Base-by-base conservation (phyloP, 2,888 invertebrate species). In the Erannis defoliaria region DNA sequence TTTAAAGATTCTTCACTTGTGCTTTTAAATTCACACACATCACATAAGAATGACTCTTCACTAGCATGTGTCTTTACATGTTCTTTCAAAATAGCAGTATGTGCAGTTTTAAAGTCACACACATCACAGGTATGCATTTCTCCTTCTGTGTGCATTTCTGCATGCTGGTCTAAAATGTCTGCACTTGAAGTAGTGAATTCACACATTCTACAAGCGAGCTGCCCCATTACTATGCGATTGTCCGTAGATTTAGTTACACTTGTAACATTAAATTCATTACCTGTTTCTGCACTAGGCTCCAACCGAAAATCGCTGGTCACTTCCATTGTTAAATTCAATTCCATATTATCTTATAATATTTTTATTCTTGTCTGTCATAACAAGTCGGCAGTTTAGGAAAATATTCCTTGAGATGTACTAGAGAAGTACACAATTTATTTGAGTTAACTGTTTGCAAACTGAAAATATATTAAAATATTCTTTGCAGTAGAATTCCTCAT, bases 31-130 rank as follows among this genome's bases (percentile, higher is more conserved):
- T 26, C 12, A 29, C 29, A 38, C 10, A 38, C 8, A 3, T 31
- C 53, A 53, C 21, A 26, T 0, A 29, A 40, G 26, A 29, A 21
- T 19, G 16, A 26, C 21, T 53, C 9, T 3, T 40, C 19, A 1
- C 5, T 10, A 21, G 14, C n/a, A 43, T 43, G 54, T 40, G 12
- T 26, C 6, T 40, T 51, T 19, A 43, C 21, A 19, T 54, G 54
- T 33, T 33, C 33, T 12, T 43, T 43, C 14, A 54, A 42, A 33
- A 0, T 16, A 16, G 10, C 1, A 21, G 14, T 6, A 10, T 33
- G 2, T 21, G 21, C 14, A n/a, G 42, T 21, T 43, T 21, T 18
- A 14, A 6, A 54, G 0, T 43, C 12, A n/a, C 53, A 54, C 14
- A 43, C 5, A 23, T 42, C 42, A 43, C 54, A 54, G 1, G 4